phyloP scores from a whole-genome alignment of 2,888 invertebrate species.

The Camponotus fellah region DNA sequence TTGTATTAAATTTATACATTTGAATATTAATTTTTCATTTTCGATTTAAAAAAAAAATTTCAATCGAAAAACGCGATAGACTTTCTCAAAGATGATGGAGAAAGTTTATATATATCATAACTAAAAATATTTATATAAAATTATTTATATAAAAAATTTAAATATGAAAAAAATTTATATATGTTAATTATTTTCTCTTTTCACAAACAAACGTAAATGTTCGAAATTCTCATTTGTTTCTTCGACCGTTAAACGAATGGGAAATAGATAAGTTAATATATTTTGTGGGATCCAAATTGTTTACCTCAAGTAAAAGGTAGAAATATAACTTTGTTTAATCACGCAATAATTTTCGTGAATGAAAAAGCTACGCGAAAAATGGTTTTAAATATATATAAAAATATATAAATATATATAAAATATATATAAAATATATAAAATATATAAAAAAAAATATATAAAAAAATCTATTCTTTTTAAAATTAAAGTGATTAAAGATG shows the following conservation, averaged over 20 bases:
- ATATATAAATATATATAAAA: too few relatives aligned
- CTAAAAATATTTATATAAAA: not conserved
- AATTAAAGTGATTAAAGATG: too few relatives aligned
- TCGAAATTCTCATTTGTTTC: not conserved
- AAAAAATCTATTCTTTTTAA: too few relatives aligned
- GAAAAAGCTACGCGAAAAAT: too few relatives aligned
- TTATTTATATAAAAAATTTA: not conserved
- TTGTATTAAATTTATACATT: conserved; percentile 32
- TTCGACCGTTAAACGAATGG: conserved; percentile 19
- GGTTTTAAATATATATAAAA: too few relatives aligned
- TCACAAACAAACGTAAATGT: not conserved
- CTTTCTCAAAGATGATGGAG: not conserved
- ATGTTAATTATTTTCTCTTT: not conserved
- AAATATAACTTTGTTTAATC: too few relatives aligned
- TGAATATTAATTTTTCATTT: conserved; percentile 18
- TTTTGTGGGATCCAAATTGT: not conserved
- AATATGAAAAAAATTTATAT: not conserved
- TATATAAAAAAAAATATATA: too few relatives aligned
- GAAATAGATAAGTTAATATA: conserved; percentile 17
- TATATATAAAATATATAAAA: too few relatives aligned
- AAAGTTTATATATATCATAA: not conserved
- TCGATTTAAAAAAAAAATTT: not conserved
- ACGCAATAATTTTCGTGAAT: too few relatives aligned
- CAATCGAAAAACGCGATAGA: not conserved
- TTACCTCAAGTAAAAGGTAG: too few relatives aligned